Conservation (phyloP, 2,797 vertebrate species). For the Sebastes diaconus region DNA sequence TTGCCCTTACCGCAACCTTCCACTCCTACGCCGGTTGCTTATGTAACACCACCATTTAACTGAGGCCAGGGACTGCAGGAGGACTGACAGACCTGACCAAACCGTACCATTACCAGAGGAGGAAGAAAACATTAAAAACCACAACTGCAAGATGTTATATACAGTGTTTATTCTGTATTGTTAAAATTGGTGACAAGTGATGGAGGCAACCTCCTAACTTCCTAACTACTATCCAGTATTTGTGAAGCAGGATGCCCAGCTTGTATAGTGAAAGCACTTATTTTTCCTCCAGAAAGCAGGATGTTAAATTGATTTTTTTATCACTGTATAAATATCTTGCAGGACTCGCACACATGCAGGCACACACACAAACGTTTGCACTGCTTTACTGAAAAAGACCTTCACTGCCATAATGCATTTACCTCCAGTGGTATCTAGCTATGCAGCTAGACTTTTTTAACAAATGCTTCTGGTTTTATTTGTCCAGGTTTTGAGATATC, state of each 20-base stretch:
- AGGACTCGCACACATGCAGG: slow-evolving; percentile 1
- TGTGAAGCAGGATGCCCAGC: neutral
- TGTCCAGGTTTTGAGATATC: neutral
- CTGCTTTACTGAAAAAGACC: neutral
- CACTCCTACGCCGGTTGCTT: slow-evolving; percentile 37
- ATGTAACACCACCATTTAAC: slow-evolving; percentile 45
- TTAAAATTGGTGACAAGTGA: slow-evolving; percentile 2
- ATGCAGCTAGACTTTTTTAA: neutral
- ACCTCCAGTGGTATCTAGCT: neutral
- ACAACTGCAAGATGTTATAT: neutral
- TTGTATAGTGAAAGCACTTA: neutral
- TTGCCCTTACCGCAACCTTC: slow-evolving; percentile 48
- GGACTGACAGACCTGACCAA: slow-evolving; percentile 18
- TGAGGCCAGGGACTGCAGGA: slow-evolving; percentile 10
- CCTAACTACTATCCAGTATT: neutral
- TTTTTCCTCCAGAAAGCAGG: neutral
- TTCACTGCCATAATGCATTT: neutral
- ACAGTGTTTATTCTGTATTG: neutral
- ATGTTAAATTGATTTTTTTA: slow-evolving; percentile 7
- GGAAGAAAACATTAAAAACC: neutral
- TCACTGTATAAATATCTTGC: neutral
- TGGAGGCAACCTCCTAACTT: neutral
- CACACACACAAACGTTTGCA: neutral
- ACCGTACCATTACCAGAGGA: neutral
- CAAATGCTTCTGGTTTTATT: neutral